A percentile compares a stretch with the other conserved stretches of the same genome.
phyloP scores from a whole-genome alignment of 2,113 vertebrate genomes.

The Scortum barcoo region DNA sequence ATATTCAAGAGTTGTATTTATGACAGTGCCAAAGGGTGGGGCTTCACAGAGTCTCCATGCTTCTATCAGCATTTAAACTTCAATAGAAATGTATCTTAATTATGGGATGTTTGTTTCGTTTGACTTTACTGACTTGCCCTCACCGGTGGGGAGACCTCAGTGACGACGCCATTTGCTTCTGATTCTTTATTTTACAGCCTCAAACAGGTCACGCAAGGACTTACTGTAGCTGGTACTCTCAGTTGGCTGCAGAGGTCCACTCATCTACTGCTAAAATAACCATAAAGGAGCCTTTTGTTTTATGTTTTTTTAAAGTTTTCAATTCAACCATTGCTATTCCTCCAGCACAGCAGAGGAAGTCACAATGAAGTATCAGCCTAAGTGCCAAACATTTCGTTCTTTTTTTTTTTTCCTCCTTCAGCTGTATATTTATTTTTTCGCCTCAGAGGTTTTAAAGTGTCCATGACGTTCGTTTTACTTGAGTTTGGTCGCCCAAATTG shows the following conservation, averaged over 20 bases:
- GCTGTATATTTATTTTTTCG: slow-evolving; percentile 72
- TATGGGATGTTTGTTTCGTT: slow-evolving; percentile 29
- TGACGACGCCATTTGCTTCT: slow-evolving; percentile 29
- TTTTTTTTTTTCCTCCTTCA: slow-evolving; percentile 51
- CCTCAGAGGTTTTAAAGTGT: slow-evolving; percentile 53
- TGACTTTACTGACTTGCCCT: slow-evolving; percentile 27
- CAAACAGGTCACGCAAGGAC: slow-evolving; percentile 19
- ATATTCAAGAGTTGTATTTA: slow-evolving; percentile 75
- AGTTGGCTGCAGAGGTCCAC: slow-evolving; percentile 29
- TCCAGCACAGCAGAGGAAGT: slow-evolving; percentile 57
- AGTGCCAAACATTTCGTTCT: slow-evolving; percentile 76
- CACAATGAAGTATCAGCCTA: slow-evolving; percentile 72
- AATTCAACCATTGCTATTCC: slow-evolving; percentile 50
- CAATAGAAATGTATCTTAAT: slow-evolving; percentile 44
- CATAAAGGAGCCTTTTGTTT: slow-evolving; percentile 25
- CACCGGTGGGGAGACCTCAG: slow-evolving; percentile 29
- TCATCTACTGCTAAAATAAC: slow-evolving; percentile 26
- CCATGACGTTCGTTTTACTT: slow-evolving; percentile 37
- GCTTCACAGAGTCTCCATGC: slow-evolving; percentile 64
- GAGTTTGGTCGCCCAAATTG: slow-evolving; percentile 9
- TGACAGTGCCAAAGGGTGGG: slow-evolving; percentile 83
- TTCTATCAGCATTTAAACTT: slow-evolving; percentile 58
- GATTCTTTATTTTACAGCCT: slow-evolving; percentile 37
- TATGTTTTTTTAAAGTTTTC: slow-evolving; percentile 6
- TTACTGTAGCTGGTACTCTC: slow-evolving; percentile 34